phyloP scores from a whole-genome alignment of 2,888 invertebrate species.

The Sthenelais limicola region DNA sequence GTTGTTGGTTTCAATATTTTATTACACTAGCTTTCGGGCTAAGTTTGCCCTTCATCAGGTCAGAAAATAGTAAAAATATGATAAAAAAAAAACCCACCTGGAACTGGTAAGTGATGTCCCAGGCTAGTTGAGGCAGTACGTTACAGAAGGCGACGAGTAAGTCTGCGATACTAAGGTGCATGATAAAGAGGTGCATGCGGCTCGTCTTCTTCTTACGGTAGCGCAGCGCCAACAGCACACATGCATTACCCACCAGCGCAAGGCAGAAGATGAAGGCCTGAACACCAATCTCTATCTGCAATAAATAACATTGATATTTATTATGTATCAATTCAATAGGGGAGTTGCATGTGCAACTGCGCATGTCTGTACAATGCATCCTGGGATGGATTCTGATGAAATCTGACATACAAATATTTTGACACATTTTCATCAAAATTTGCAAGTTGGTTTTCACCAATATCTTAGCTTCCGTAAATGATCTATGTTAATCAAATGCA shows the following conservation, averaged over 20 bases:
- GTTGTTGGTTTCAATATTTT: constrained; percentile 38
- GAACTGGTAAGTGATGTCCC: constrained; percentile 63
- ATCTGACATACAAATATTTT: too few species aligned
- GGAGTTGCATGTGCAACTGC: too few species aligned
- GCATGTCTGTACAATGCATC: too few species aligned
- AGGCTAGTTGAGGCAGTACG: constrained; percentile 76
- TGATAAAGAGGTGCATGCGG: constrained; percentile 81
- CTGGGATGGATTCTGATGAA: too few species aligned
- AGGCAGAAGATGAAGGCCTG: constrained; percentile 60
- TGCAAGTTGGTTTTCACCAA: too few species aligned
- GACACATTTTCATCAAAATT: too few species aligned
- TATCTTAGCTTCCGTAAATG: too few species aligned
- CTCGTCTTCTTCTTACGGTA: constrained; percentile 75
- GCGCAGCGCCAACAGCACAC: constrained; percentile 59
- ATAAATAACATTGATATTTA: neutral
- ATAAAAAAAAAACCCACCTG: constrained; percentile 35
- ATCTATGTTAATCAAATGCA: too few species aligned
- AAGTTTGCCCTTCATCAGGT: too few species aligned
- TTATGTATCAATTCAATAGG: too few species aligned
- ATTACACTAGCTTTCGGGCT: too few species aligned
- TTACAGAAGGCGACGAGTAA: constrained; percentile 80
- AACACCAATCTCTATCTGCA: constrained; percentile 57
- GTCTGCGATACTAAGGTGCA: constrained; percentile 81
- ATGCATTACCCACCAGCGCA: constrained; percentile 64
- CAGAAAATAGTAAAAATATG: too few species aligned